Evolutionary conservation across 1,140 invertebrate species (phyloP).

Genomic region (Tetramorium simillimum): DNA sequence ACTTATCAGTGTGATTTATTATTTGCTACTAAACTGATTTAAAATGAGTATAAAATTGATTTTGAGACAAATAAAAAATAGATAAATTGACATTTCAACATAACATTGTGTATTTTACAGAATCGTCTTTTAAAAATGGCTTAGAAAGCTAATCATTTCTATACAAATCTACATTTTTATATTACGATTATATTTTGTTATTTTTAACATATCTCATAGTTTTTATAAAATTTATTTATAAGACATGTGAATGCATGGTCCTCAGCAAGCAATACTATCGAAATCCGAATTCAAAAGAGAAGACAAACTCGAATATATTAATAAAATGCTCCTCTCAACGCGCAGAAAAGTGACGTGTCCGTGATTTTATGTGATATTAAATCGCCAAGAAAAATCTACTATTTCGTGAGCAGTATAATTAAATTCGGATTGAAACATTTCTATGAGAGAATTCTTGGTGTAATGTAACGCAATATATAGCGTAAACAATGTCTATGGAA

Average conservation of each 20-base stretch:
- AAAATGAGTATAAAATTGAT: not conserved
- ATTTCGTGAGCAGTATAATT: not conserved
- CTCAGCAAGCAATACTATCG: not conserved
- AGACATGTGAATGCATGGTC: not conserved
- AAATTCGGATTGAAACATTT: conserved; percentile 5
- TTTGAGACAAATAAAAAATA: not conserved
- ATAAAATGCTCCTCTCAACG: not conserved
- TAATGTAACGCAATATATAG: conserved; percentile 11
- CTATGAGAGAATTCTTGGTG: not conserved
- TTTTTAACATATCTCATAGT: not conserved
- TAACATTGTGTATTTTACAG: not conserved
- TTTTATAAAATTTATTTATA: not conserved
- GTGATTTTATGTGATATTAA: conserved; percentile 14
- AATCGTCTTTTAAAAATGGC: not conserved
- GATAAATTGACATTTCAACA: not conserved
- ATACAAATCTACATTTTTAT: not conserved
- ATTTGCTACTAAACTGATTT: conserved; percentile 1
- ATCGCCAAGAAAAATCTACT: not conserved
- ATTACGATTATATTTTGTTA: not conserved
- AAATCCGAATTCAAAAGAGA: conserved; percentile 30
- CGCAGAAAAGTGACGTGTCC: not conserved
- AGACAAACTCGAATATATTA: conserved; percentile 29
- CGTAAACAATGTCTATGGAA: not conserved
- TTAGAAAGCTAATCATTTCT: not conserved
- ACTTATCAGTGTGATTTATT: not conserved